Evolutionary conservation across 2,113 vertebrate species (phyloP).

Genomic region (Pleuronectes platessa): DNA sequence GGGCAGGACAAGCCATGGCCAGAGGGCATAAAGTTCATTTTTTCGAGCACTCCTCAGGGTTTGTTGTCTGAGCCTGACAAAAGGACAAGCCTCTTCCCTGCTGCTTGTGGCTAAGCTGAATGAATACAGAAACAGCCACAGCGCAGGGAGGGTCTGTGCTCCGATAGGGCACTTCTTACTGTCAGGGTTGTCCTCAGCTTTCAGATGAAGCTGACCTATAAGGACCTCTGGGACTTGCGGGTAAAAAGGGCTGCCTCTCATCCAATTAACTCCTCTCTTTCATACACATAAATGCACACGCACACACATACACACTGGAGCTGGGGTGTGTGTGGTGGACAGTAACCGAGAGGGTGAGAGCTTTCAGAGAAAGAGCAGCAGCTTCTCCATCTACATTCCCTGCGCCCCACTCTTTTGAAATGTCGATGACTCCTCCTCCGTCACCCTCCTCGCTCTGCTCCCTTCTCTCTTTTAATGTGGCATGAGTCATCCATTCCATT

Average conservation of each 20-base stretch:
- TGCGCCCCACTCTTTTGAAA: constrained; percentile 75
- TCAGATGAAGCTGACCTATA: constrained; percentile 56
- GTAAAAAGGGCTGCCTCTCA: constrained; percentile 50
- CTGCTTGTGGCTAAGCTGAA: constrained; percentile 23
- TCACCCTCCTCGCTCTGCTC: constrained; percentile 61
- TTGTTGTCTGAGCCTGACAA: constrained; percentile 25
- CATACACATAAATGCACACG: constrained; percentile 21
- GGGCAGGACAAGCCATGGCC: constrained; percentile 1
- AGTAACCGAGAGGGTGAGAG: constrained; percentile 48
- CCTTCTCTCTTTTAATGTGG: constrained; percentile 76
- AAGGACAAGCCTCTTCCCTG: constrained; percentile 8
- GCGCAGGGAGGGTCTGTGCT: constrained; percentile 12
- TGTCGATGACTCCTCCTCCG: constrained; percentile 72
- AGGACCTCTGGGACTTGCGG: constrained; percentile 53
- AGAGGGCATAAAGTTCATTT: constrained; percentile 22
- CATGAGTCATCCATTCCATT: constrained; percentile 78
- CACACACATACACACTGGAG: constrained; percentile 1
- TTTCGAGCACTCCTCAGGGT: constrained; percentile 9
- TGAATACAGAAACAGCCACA: constrained; percentile 23
- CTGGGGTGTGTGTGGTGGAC: constrained; percentile 18
- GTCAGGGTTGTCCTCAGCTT: constrained; percentile 30
- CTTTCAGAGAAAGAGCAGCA: constrained; percentile 37
- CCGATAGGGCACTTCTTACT: constrained; percentile 17
- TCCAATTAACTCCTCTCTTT: constrained; percentile 67
- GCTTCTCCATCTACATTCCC: constrained; percentile 58